Evolutionary conservation across 2,113 vertebrate species (phyloP).

Genomic region (Eubucco bourcierii): DNA sequence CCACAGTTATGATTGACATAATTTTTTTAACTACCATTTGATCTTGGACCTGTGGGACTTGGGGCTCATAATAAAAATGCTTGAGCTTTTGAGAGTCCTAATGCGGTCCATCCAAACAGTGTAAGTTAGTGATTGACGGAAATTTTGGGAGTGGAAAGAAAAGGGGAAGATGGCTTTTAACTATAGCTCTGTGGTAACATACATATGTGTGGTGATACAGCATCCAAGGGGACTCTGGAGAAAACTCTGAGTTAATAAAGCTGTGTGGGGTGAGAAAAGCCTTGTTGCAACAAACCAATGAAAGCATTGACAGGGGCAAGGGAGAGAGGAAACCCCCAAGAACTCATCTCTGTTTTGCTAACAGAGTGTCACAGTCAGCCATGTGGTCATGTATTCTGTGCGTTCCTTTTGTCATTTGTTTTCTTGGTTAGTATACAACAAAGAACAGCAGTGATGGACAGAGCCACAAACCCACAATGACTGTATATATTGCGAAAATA

Average conservation of each 20-base stretch:
- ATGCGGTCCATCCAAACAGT: background rate
- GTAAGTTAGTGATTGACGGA: background rate
- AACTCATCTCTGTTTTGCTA: background rate
- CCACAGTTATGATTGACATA: background rate
- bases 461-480: constrained; percentile 64
- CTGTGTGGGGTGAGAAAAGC: background rate
- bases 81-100: background rate
- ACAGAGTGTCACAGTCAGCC: background rate
- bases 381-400: background rate
- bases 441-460: constrained; percentile 30
- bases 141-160: constrained; percentile 6
- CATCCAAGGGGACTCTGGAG: background rate
- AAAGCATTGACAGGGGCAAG: background rate
- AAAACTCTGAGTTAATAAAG: constrained; percentile 8
- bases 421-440: constrained; percentile 36
- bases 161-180: background rate
- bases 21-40: constrained; percentile 3
- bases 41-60: background rate
- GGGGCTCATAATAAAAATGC: background rate
- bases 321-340: background rate
- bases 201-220: background rate
- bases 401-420: constrained; percentile 60
- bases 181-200: background rate
- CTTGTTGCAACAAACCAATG: background rate
- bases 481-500: constrained; percentile 33